Conservation (phyloP, 1,140 invertebrate species). For the Drosophila repleta region DNA sequence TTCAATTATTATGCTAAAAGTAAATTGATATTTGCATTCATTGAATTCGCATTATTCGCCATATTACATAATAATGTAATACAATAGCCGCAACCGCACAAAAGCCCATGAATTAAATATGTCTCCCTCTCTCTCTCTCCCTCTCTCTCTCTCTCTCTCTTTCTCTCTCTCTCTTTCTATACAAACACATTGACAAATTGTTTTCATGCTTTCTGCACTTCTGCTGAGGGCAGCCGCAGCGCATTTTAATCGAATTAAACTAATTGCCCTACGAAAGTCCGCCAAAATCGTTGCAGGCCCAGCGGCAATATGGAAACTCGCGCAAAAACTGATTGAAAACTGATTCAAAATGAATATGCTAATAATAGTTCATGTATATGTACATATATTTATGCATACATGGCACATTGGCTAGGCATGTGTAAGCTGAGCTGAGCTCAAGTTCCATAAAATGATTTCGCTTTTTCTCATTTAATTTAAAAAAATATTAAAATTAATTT, state of each 20-base stretch:
- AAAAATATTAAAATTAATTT: too few relatives aligned
- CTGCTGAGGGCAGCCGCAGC: conserved; percentile 16
- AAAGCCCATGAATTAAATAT: conserved; percentile 46
- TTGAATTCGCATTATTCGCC: conserved; percentile 47
- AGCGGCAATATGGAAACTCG: conserved; percentile 2
- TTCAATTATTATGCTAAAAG: conserved; percentile 80
- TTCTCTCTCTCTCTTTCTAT: too few relatives aligned
- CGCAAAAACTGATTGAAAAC: conserved; percentile 38
- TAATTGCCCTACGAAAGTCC: conserved; percentile 69
- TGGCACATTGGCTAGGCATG: too few relatives aligned
- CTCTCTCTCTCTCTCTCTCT: too few relatives aligned
- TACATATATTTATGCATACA: too few relatives aligned
- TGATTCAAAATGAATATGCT: conserved; percentile 62
- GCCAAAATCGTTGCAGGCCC: conserved; percentile 6
- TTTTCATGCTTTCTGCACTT: conserved; percentile 30
- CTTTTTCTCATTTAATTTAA: too few relatives aligned
- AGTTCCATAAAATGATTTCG: not conserved
- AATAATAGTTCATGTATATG: conserved; percentile 14
- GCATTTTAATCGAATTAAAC: conserved; percentile 73
- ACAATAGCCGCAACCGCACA: conserved; percentile 26
- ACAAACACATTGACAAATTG: conserved; percentile 24
- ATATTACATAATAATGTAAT: conserved; percentile 47
- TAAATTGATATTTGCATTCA: conserved; percentile 76
- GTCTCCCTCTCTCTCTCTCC: not conserved
- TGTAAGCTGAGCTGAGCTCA: too few relatives aligned